Percentiles rank a stretch among this genome's conserved stretches.
These are phyloP conservation scores for Frankliniella fusca DNA, from an alignment of 2,888 invertebrate genomes.

Conservation along the genomic window DNA sequence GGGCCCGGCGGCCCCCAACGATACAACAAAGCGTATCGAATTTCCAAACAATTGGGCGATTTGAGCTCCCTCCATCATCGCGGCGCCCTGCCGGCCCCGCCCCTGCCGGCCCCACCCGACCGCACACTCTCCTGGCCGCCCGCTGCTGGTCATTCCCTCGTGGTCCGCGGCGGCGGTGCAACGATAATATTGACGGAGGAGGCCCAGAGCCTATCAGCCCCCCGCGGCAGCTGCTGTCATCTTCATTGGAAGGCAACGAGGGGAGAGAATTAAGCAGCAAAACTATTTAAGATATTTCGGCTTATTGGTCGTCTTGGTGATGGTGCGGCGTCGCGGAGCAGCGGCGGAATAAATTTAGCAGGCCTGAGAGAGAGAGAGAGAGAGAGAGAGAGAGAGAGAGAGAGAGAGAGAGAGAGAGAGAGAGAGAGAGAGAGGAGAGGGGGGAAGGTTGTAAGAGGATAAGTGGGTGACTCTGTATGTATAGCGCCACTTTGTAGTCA, in stretches of 20 bases:
- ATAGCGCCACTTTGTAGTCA: constrained; percentile 16
- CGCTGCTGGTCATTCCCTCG: background rate
- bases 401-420: background rate
- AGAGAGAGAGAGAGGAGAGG: background rate
- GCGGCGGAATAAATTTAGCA: background rate
- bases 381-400: background rate
- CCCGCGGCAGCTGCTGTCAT: too few relatives aligned
- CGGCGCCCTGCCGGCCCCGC: background rate
- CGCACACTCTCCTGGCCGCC: background rate
- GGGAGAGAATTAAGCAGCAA: background rate
- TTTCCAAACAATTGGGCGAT: constrained; percentile 26
- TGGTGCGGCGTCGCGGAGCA: background rate
- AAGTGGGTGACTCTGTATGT: constrained; percentile 5
- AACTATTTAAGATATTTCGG: constrained; percentile 23
- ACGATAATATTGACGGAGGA: too few relatives aligned
- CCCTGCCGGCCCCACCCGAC: background rate
- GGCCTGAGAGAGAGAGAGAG: background rate
- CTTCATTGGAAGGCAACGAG: background rate
- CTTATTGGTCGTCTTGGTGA: background rate
- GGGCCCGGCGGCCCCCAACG: background rate
- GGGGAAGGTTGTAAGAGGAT: background rate
- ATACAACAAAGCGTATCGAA: constrained; percentile 19
- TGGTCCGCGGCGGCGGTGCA: background rate
- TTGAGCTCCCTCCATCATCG: background rate
- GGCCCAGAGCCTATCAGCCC: too few relatives aligned